phyloP scores from a whole-genome alignment of 2,888 invertebrate species.

The Lapara coniferarum region DNA sequence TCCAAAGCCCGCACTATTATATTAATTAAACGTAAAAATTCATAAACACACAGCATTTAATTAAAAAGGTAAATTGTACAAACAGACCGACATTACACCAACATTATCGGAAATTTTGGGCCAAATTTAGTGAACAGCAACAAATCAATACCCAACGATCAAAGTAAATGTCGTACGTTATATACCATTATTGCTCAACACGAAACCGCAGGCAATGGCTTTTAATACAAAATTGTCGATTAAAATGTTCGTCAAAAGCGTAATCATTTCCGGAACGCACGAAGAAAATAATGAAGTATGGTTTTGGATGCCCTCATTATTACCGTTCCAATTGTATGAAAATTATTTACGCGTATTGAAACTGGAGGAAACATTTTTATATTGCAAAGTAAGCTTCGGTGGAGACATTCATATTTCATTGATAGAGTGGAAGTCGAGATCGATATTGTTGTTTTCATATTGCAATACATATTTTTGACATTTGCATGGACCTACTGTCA shows the following conservation, averaged over 20 bases:
- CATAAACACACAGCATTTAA: too few species aligned
- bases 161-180: slow-evolving; percentile 16
- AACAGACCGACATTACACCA: too few species aligned
- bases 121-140: background rate
- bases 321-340: slow-evolving; percentile 11
- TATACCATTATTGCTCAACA: slow-evolving; percentile 2
- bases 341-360: slow-evolving; percentile 10
- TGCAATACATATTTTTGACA: background rate
- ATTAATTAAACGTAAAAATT: too few species aligned
- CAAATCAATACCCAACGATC: slow-evolving; percentile 13
- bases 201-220: slow-evolving; percentile 25
- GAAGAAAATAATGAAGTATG: slow-evolving; percentile 47
- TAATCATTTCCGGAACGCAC: slow-evolving; percentile 48
- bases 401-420: slow-evolving; percentile 12
- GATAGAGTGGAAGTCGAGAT: slow-evolving; percentile 1
- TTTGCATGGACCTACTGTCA: background rate
- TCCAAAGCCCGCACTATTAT: too few species aligned
- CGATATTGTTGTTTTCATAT: background rate
- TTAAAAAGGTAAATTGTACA: too few species aligned
- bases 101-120: too few species aligned
- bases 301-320: slow-evolving; percentile 30
- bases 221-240: slow-evolving; percentile 28
- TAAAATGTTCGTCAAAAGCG: slow-evolving; percentile 34
- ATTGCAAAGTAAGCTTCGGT: slow-evolving; percentile 9
- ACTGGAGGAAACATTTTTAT: slow-evolving; percentile 8